A percentile compares a stretch with the other conserved stretches of the same genome.
Evolutionary conservation across 2,888 invertebrate species (phyloP).

Genomic region (Drosophila multiciliata): DNA sequence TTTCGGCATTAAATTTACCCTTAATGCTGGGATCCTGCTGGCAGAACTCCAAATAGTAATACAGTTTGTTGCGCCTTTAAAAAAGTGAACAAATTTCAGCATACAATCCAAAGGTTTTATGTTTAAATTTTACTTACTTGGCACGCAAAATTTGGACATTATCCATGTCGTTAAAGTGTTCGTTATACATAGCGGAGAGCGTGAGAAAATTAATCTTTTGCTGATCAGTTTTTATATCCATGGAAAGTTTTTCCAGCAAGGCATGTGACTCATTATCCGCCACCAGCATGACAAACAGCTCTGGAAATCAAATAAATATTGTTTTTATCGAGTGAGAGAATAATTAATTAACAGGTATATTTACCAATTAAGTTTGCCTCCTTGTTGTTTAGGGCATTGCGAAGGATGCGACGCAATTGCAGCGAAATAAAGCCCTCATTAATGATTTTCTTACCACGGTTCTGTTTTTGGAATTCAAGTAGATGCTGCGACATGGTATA

Average conservation of each 20-base stretch:
- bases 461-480: slow-evolving; percentile 76
- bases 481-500: slow-evolving; percentile 82
- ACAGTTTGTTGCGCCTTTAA: slow-evolving; percentile 83
- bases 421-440: slow-evolving; percentile 76
- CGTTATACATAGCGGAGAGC: slow-evolving; percentile 83
- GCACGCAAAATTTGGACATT: slow-evolving; percentile 73
- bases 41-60: slow-evolving; percentile 84
- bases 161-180: slow-evolving; percentile 73
- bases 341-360: background rate
- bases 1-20: slow-evolving; percentile 81
- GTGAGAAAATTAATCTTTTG: slow-evolving; percentile 83
- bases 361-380: slow-evolving; percentile 83
- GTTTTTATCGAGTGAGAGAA: background rate
- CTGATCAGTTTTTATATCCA: slow-evolving; percentile 81
- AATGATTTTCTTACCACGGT: slow-evolving; percentile 66
- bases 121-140: slow-evolving; percentile 61
- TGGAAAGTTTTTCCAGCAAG: slow-evolving; percentile 74
- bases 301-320: slow-evolving; percentile 41
- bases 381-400: slow-evolving; percentile 80
- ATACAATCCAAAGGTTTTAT: background rate
- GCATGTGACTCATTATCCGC: slow-evolving; percentile 71
- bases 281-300: slow-evolving; percentile 82
- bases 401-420: slow-evolving; percentile 80
- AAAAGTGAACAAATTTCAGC: background rate
- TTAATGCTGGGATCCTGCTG: slow-evolving; percentile 82